A percentile compares a stretch with the other conserved stretches of the same genome.
phyloP scores from a whole-genome alignment of 92 coral and sea anemone genomes.

The Pocillopora meandrina region DNA sequence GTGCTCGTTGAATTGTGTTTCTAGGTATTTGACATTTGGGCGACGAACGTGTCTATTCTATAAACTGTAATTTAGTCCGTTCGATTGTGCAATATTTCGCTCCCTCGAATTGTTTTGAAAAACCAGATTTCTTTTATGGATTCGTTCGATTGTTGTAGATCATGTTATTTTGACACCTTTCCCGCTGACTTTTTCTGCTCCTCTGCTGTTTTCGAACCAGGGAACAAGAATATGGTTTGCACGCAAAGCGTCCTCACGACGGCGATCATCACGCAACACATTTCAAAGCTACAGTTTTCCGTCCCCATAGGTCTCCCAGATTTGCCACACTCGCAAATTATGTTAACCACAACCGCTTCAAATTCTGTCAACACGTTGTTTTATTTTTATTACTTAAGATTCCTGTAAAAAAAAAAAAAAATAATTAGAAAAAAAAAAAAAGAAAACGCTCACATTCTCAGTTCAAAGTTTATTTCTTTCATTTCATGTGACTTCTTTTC shows the following conservation, averaged over 20 bases:
- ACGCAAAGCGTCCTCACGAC: neutral
- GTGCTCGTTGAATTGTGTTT: neutral
- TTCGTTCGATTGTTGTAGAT: neutral
- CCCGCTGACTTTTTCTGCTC: slow-evolving; percentile 3
- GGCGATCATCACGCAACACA: neutral
- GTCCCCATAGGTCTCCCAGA: no score
- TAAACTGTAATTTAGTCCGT: no score
- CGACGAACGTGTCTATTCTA: no score
- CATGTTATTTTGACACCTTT: neutral
- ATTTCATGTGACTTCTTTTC: no score
- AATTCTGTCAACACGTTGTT: neutral
- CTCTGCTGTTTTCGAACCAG: neutral
- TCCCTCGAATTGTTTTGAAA: neutral
- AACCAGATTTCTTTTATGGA: no score
- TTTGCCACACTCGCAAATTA: no score
- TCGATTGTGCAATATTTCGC: no score
- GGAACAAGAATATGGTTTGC: neutral
- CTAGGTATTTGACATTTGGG: no score
- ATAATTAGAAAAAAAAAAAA: neutral
- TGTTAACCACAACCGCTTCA: no score
- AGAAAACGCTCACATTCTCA: neutral
- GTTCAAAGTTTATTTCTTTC: neutral
- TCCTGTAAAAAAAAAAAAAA: neutral
- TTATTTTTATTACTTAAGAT: neutral
- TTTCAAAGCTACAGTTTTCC: neutral